Evolutionary conservation across 2,113 vertebrate genomes (phyloP), one percentile per base, ranked within the genome.

Genomic region (Rhizomys pruinosus): DNA sequence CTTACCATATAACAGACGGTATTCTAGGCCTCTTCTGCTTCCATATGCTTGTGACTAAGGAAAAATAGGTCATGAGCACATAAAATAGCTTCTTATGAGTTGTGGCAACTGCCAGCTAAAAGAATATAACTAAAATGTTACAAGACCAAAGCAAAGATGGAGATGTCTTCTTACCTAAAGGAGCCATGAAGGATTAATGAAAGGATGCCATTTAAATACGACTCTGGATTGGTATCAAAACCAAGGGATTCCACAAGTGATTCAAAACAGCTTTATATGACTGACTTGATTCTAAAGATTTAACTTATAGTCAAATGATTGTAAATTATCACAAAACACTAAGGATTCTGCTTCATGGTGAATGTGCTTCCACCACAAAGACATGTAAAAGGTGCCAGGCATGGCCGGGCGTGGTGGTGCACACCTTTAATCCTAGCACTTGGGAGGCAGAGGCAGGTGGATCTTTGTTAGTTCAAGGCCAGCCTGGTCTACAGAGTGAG

Each of bases 151-250:
- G 9, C 42, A 87, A 59, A 93, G 32, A 84, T 1, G 47, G 10
- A 11, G 27, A 85, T n/a, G 19, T 84, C 23, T 80, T 81, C 29
- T 71, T 87, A 72, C 7, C 78, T 6, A 93, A 78, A 96, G 10
- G 16, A 12, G 9, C 61, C 63, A 81, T 64, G 71, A 91, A 89
- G 5, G 11, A 71, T 73, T 74, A 32, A 39, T 17, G 71, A 42
- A 89, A 89, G 13, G 15, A 79, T 57, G 17, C 23, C 23, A 42
- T 59, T 72, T 84, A 94, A 90, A 86, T 44, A 61, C 86, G 64
- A 10, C 8, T 59, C 5, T 73, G 44, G 59, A 47, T 9, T 68
- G 72, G 8, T 23, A 81, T 47, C n/a, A 89, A 87, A 91, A 80
- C 55, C 44, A 89, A 52, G 52, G 52, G 8, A 52, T 77, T 42